These are phyloP conservation scores for Ophonus ardosiacus DNA, from an alignment of 2,888 invertebrate genomes.

Conservation along the genomic window DNA sequence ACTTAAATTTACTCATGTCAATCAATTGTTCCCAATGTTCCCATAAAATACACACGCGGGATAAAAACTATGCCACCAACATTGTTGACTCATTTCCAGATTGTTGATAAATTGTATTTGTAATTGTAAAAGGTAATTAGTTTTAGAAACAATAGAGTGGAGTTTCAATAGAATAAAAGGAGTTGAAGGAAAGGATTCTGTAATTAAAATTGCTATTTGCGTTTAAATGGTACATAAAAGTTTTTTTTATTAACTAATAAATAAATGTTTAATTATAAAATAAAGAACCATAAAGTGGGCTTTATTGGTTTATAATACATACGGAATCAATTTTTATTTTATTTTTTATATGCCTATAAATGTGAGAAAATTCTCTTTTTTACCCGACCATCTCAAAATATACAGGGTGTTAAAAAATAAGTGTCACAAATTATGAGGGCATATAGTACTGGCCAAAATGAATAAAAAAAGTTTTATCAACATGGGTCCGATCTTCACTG, in stretches of 20 bases:
- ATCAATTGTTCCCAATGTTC: slow-evolving; percentile 4
- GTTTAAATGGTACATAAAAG: background rate
- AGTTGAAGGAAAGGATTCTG: background rate
- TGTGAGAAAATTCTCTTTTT: too few relatives aligned
- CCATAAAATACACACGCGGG: background rate
- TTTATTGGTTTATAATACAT: background rate
- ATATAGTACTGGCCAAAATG: too few relatives aligned
- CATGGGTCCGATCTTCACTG: too few relatives aligned
- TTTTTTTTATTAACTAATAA: background rate
- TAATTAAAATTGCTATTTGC: background rate
- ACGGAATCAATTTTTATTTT: background rate
- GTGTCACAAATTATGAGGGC: too few relatives aligned
- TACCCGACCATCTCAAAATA: too few relatives aligned
- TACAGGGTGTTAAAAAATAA: too few relatives aligned
- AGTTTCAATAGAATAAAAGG: background rate
- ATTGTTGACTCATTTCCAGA: background rate
- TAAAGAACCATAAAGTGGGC: background rate
- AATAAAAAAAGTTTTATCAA: too few relatives aligned
- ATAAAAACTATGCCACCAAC: background rate
- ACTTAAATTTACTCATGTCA: slow-evolving; percentile 43
- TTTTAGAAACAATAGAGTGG: background rate
- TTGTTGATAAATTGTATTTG: background rate
- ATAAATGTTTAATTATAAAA: background rate
- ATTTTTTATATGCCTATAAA: background rate
- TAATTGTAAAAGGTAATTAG: background rate